Evolutionary conservation across 92 coral and sea anemone species (phyloP).

Genomic region (Palythoa caribaeorum): DNA sequence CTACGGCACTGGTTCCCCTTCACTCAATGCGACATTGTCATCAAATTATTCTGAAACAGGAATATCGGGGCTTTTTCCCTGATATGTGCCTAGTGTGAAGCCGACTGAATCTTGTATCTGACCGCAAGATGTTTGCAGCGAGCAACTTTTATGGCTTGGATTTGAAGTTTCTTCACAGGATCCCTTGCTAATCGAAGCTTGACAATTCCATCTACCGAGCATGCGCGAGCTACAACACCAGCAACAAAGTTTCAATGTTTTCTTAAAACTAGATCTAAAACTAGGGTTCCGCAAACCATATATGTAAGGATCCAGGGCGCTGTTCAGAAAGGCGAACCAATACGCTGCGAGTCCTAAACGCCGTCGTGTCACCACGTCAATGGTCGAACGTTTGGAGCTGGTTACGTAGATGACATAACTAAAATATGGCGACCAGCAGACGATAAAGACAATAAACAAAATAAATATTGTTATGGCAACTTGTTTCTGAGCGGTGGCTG

Average conservation of each 20-base stretch:
- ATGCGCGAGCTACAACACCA: constrained; percentile 16
- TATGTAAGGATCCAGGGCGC: constrained; percentile 76
- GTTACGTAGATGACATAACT: constrained; percentile 63
- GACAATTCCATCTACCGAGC: neutral
- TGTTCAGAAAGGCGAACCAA: constrained; percentile 81
- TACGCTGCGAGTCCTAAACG: constrained; percentile 72
- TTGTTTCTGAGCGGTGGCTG: constrained; percentile 65
- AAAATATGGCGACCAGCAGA: constrained; percentile 89
- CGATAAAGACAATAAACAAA: constrained; percentile 67
- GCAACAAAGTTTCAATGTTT: constrained; percentile 14
- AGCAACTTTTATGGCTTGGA: neutral
- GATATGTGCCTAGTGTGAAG: neutral
- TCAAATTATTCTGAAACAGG: neutral
- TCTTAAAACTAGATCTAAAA: constrained; percentile 44
- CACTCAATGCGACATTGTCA: neutral
- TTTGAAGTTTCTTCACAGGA: neutral
- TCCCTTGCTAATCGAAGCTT: constrained; percentile 21
- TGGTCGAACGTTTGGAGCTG: constrained; percentile 33
- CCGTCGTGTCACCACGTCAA: constrained; percentile 35
- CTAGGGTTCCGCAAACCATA: constrained; percentile 83
- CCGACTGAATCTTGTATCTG: neutral
- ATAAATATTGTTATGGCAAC: constrained; percentile 75
- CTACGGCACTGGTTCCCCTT: neutral
- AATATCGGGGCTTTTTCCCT: neutral
- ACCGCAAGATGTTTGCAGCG: neutral